Evolutionary conservation across 2,113 vertebrate genomes (phyloP), one percentile per base, ranked within the genome.

Genomic region (Arizona elegans): DNA sequence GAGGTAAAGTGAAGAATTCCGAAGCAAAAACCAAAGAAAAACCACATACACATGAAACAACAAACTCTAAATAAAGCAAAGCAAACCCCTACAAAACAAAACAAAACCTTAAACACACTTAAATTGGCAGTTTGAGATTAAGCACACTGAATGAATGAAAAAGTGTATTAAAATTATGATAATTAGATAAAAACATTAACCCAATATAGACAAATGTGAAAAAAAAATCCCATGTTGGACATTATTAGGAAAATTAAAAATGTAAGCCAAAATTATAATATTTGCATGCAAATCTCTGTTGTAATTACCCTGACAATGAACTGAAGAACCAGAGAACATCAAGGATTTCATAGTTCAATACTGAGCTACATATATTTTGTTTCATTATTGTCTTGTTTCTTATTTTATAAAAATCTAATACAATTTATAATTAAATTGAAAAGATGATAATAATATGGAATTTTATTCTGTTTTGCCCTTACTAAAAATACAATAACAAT

Each of bases 401-500:
- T n/a, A 5, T 29, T 29, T 56, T 24, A 43, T 54, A 19, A 38
- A 92, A 85, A 93, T 92, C 91, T 88, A 0, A 75, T 6, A 88
- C 38, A n/a, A 58, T 11, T 65, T 65, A 65, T 24, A 62, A 87
- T 17, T 87, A 0, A 3, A 86, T n/a, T 33, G 54, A 55, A 88
- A 21, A 33, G 1, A 13, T 54, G 17, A 33, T 6, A 90, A 33
- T 6, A 90, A 92, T 3, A 2, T 50, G 56, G 9, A 65, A 33
- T 13, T 91, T 38, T 23, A 58, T 43, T 86, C 59, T 8, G 91
- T 89, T 91, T 94, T 94, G 47, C 92, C 91, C 59, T 54, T 87
- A 53, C 13, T 87, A 90, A 96, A 92, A 94, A 5, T 89, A 96
- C 5, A 7, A 9, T 47, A 85, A 85, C 26, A 93, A 90, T 5